These are phyloP conservation scores for Dendrocincla fuliginosa DNA, from an alignment of 2,797 vertebrate genomes.

Conservation along the genomic window DNA sequence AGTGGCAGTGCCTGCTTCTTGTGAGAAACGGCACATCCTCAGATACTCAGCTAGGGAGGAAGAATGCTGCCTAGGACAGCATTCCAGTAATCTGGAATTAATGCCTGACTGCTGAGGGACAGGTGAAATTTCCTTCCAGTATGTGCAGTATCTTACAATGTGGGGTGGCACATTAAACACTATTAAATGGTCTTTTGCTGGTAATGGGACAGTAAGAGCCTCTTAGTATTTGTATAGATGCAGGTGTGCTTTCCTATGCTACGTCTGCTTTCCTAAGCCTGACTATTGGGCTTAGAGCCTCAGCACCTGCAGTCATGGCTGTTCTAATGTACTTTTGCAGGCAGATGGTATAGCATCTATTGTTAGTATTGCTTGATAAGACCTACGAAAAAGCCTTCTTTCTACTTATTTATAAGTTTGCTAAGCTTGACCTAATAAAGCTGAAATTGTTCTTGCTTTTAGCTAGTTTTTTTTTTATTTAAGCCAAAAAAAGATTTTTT, in stretches of 20 bases:
- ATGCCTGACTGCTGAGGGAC: neutral
- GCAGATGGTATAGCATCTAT: neutral
- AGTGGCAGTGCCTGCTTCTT: neutral
- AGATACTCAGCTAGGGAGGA: neutral
- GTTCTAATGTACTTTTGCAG: neutral
- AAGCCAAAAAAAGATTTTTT: neutral
- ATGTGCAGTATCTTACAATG: neutral
- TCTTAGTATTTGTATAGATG: neutral
- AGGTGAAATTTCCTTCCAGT: neutral
- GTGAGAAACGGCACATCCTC: neutral
- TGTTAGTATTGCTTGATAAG: neutral
- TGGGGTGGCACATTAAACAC: neutral
- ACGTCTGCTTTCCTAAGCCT: neutral
- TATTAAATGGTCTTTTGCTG: neutral
- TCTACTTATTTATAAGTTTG: neutral
- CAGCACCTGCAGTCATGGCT: neutral
- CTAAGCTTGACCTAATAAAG: neutral
- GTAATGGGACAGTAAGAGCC: neutral
- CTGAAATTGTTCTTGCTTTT: neutral
- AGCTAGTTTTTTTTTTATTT: neutral
- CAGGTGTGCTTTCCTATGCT: neutral
- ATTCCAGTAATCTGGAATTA: neutral
- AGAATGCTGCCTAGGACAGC: neutral
- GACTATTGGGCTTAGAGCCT: neutral
- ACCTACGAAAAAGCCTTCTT: neutral